phyloP scores from a whole-genome alignment of 2,797 vertebrate species.

The Cryptoprocta ferox region DNA sequence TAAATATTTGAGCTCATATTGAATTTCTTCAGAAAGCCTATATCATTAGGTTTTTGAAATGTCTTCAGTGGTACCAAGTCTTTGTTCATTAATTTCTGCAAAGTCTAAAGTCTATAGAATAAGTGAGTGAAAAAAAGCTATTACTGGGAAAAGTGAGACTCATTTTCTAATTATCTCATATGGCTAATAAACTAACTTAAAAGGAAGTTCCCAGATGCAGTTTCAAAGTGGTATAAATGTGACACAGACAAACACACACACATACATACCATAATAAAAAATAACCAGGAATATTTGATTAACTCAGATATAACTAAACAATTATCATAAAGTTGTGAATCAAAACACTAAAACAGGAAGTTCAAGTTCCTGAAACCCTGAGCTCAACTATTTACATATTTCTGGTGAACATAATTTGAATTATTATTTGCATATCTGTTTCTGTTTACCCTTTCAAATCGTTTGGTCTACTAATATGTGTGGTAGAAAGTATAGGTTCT shows the following conservation, averaged over 20 bases:
- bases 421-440: not conserved
- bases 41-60: not conserved
- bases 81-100: not conserved
- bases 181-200: not conserved
- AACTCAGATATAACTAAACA: not conserved
- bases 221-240: not conserved
- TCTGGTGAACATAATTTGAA: not conserved
- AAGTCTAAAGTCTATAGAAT: not conserved
- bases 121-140: not conserved
- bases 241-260: not conserved
- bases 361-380: not conserved
- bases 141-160: not conserved
- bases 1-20: not conserved
- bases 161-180: slow-evolving; percentile 21
- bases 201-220: not conserved
- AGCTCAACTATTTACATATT: not conserved
- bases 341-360: not conserved
- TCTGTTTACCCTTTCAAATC: not conserved
- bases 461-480: not conserved
- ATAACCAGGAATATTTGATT: not conserved
- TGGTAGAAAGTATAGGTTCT: slow-evolving; percentile 9
- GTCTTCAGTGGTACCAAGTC: not conserved
- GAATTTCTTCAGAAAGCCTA: not conserved
- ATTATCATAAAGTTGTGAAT: not conserved
- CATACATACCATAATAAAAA: not conserved